Evolutionary conservation across 2,113 vertebrate genomes (phyloP).

Genomic region (Albula glossodonta): DNA sequence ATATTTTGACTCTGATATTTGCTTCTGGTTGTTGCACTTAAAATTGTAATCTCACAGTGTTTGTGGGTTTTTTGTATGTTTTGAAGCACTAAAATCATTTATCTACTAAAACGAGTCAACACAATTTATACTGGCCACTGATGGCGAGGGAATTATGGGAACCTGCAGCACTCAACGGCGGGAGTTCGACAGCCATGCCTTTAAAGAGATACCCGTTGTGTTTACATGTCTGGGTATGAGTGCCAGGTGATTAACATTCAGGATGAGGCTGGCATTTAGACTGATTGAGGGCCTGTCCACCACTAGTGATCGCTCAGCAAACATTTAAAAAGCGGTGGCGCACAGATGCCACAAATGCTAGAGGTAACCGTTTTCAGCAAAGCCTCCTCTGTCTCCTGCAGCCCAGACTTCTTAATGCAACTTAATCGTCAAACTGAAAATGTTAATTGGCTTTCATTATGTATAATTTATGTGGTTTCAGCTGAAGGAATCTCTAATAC

Average conservation of each 20-base stretch:
- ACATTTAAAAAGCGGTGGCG: conserved; percentile 46
- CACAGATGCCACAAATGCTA: conserved; percentile 23
- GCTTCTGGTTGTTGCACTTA: too few species aligned
- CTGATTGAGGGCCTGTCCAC: conserved; percentile 54
- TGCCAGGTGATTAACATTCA: conserved; percentile 53
- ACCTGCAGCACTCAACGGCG: too few species aligned
- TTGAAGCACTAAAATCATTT: too few species aligned
- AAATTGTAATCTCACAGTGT: too few species aligned
- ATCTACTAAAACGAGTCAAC: too few species aligned
- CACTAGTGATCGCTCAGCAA: conserved; percentile 57
- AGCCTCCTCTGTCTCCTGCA: conserved; percentile 32
- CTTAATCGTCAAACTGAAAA: conserved; percentile 64
- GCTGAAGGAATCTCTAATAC: conserved; percentile 64
- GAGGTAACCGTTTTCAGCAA: conserved; percentile 49
- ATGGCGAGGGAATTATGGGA: too few species aligned
- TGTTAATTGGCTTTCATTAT: conserved; percentile 74
- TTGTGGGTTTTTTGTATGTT: too few species aligned
- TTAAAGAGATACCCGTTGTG: neutral
- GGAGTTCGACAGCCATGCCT: too few species aligned
- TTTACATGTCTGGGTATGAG: neutral
- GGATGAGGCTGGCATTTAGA: conserved; percentile 55
- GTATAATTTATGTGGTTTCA: conserved; percentile 66
- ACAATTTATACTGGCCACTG: too few species aligned
- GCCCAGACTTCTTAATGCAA: conserved; percentile 56
- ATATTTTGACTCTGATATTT: too few species aligned